Evolutionary conservation across 2,888 invertebrate species (phyloP).

Genomic region (Halictus quadricinctus): DNA sequence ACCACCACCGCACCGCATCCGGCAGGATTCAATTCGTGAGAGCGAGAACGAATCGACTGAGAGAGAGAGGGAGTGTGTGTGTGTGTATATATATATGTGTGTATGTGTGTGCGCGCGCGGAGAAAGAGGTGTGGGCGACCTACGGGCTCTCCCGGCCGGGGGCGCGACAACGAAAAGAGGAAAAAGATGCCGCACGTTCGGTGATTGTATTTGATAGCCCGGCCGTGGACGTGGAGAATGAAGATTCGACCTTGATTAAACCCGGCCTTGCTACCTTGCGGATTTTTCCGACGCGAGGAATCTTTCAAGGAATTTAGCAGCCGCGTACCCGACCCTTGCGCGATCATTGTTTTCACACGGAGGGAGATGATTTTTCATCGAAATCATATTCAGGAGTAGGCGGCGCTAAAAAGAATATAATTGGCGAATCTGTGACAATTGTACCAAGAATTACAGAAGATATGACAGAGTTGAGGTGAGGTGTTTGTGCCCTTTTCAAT

Average conservation of each 20-base stretch:
- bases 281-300: not conserved
- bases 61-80: not conserved
- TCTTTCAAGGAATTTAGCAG: not conserved
- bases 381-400: not conserved
- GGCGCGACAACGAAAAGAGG: constrained; percentile 27
- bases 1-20: constrained; percentile 14
- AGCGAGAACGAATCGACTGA: constrained; percentile 63
- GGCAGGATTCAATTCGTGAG: constrained; percentile 67
- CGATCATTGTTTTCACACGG: not conserved
- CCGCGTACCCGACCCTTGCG: not conserved
- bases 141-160: not conserved
- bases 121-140: constrained; percentile 15
- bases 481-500: not conserved
- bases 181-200: constrained; percentile 62
- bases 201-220: constrained; percentile 73
- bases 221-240: constrained; percentile 64
- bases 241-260: constrained; percentile 69
- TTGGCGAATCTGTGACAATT: not conserved
- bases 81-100: too few relatives aligned
- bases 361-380: not conserved
- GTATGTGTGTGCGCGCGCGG: too few relatives aligned
- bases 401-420: not conserved
- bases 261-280: constrained; percentile 9
- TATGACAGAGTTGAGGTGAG: not conserved
- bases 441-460: not conserved